phyloP scores from a whole-genome alignment of 2,113 vertebrate species.

The Uropsilus gracilis region DNA sequence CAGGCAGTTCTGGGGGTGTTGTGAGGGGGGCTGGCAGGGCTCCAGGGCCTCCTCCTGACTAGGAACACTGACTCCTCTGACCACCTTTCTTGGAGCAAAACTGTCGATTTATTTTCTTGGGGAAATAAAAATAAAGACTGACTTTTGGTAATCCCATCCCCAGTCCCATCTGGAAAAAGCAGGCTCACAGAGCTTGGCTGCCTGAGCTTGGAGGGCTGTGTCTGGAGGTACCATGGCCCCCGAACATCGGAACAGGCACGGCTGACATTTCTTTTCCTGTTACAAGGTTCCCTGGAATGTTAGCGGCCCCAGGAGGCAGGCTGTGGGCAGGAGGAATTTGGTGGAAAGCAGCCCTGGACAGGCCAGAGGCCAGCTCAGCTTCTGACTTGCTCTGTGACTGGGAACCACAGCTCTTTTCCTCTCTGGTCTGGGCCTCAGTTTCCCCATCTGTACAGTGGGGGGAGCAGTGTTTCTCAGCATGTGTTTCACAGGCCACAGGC shows the following conservation, averaged over 20 bases:
- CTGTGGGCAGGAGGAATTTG: constrained; percentile 45
- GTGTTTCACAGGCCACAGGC: background rate
- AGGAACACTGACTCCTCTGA: constrained; percentile 52
- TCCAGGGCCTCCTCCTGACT: background rate
- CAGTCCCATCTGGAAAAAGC: constrained; percentile 66
- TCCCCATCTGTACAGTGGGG: constrained; percentile 14
- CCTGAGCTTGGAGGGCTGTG: background rate
- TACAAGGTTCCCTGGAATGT: constrained; percentile 67
- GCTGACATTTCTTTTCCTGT: constrained; percentile 64
- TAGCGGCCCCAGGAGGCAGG: background rate
- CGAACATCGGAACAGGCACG: background rate
- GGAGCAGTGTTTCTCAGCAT: background rate
- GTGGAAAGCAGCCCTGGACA: background rate
- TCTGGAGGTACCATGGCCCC: constrained; percentile 4
- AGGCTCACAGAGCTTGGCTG: constrained; percentile 30
- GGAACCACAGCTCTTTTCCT: background rate
- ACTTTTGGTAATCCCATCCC: constrained; percentile 58
- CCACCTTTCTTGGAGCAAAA: constrained; percentile 59
- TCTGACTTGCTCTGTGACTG: constrained; percentile 5
- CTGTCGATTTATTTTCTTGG: constrained; percentile 57
- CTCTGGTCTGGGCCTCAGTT: background rate
- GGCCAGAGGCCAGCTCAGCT: constrained; percentile 24
- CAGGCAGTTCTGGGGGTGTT: background rate
- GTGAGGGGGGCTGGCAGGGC: background rate
- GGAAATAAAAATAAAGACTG: constrained; percentile 67